Evolutionary conservation across 2,888 invertebrate genomes (phyloP).

Genomic region (Venusia cambrica): DNA sequence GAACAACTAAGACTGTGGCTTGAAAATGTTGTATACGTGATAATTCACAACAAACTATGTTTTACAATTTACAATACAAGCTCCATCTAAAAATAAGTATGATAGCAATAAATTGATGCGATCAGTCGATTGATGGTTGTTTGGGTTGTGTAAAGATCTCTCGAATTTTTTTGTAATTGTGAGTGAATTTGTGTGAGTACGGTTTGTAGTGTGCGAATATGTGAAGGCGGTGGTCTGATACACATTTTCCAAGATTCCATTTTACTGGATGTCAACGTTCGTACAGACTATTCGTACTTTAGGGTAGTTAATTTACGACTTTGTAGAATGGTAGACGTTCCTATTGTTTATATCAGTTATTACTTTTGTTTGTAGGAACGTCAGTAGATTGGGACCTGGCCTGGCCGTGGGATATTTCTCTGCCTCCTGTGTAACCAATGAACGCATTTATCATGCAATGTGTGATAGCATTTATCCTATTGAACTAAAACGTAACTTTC

Average conservation of each 20-base stretch:
- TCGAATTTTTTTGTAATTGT: slow-evolving; percentile 41
- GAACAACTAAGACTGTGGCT: slow-evolving; percentile 1
- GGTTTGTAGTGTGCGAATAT: slow-evolving; percentile 11
- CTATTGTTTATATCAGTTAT: slow-evolving; percentile 23
- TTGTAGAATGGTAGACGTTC: slow-evolving; percentile 30
- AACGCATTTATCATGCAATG: slow-evolving; percentile 20
- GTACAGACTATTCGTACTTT: slow-evolving; percentile 3
- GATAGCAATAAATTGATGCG: neutral
- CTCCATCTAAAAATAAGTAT: neutral
- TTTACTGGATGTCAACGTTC: neutral
- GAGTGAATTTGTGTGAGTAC: slow-evolving; percentile 21
- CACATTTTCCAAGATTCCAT: neutral
- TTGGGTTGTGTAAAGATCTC: slow-evolving; percentile 58
- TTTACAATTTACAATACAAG: slow-evolving; percentile 9
- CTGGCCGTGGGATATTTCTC: neutral
- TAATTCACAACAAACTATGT: slow-evolving; percentile 3
- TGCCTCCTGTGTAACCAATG: too few species aligned
- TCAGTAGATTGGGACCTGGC: slow-evolving; percentile 6
- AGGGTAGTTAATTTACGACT: slow-evolving; percentile 11
- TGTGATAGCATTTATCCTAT: too few species aligned
- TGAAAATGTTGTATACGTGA: too few species aligned
- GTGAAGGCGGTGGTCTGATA: slow-evolving; percentile 5
- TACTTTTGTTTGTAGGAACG: slow-evolving; percentile 21
- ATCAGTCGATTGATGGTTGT: slow-evolving; percentile 13
- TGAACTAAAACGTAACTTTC: too few species aligned